These are phyloP conservation scores for Miichthys miiuy DNA, from an alignment of 2,797 vertebrate genomes.

Conservation along the genomic window DNA sequence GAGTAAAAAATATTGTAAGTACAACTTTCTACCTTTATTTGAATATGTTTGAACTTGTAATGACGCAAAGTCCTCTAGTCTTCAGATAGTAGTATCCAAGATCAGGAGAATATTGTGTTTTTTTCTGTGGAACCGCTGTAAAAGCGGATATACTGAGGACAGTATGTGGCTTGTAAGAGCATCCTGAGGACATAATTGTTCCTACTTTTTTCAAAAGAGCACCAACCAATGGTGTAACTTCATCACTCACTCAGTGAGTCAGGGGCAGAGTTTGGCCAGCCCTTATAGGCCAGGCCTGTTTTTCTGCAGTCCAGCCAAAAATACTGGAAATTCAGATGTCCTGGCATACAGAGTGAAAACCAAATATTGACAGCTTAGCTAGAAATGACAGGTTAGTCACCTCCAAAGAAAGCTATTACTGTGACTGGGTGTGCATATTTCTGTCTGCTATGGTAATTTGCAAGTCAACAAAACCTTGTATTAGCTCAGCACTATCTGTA, in stretches of 20 bases:
- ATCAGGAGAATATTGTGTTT: neutral
- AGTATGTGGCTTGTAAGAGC: too few species aligned
- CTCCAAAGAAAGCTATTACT: slow-evolving; percentile 16
- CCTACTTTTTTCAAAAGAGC: neutral
- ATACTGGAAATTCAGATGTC: neutral
- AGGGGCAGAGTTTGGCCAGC: neutral
- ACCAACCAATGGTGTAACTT: neutral
- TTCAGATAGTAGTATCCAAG: neutral
- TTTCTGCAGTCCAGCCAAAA: neutral
- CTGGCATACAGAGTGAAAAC: slow-evolving; percentile 7
- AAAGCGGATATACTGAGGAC: slow-evolving; percentile 1
- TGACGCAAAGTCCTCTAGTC: neutral
- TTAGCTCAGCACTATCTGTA: slow-evolving; percentile 32
- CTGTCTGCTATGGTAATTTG: slow-evolving; percentile 26
- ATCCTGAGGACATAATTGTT: too few species aligned
- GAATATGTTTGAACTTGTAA: neutral
- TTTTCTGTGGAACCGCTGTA: neutral
- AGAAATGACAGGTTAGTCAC: slow-evolving; percentile 16
- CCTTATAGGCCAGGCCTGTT: neutral
- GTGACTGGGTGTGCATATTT: slow-evolving; percentile 16
- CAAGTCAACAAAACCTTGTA: slow-evolving; percentile 53
- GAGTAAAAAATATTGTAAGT: neutral
- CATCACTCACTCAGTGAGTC: neutral
- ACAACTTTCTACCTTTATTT: neutral
- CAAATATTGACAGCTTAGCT: slow-evolving; percentile 26